These are phyloP conservation scores for Rhagonycha fulva DNA, from an alignment of 2,888 invertebrate species.

Conservation along the genomic window DNA sequence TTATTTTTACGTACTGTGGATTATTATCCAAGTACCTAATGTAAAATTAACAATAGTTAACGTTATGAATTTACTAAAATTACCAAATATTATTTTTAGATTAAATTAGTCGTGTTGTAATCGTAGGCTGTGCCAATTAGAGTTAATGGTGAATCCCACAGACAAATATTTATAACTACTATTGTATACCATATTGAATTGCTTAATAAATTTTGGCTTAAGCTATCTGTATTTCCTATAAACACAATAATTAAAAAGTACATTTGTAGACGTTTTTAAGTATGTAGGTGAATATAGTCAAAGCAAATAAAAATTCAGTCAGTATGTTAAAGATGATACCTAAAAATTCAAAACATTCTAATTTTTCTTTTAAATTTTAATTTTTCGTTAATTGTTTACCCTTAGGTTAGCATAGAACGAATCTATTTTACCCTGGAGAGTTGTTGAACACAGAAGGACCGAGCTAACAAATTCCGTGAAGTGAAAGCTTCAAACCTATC, in stretches of 20 bases:
- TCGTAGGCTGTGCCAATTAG: conserved; percentile 24
- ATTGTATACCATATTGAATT: conserved; percentile 9
- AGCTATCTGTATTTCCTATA: not conserved
- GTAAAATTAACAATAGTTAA: not conserved
- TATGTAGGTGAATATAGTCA: not conserved
- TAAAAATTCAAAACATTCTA: too few relatives aligned
- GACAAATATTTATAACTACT: conserved; percentile 17
- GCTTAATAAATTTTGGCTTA: conserved; percentile 2
- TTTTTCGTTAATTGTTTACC: not conserved
- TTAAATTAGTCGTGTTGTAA: conserved; percentile 15
- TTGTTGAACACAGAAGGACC: too few relatives aligned
- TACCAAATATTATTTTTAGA: not conserved
- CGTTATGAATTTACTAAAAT: not conserved
- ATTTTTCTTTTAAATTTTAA: not conserved
- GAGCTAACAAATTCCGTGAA: too few relatives aligned
- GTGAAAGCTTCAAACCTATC: too few relatives aligned
- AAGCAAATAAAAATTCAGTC: not conserved
- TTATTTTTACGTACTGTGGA: not conserved
- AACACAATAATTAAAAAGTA: too few relatives aligned
- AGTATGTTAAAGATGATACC: too few relatives aligned
- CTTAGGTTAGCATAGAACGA: too few relatives aligned
- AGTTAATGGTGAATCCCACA: conserved; percentile 17
- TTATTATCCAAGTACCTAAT: not conserved
- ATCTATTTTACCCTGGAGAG: too few relatives aligned
- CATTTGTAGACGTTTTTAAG: not conserved